These are phyloP conservation scores for Anguilla obscura DNA, from an alignment of 2,797 vertebrate species.

Conservation along the genomic window DNA sequence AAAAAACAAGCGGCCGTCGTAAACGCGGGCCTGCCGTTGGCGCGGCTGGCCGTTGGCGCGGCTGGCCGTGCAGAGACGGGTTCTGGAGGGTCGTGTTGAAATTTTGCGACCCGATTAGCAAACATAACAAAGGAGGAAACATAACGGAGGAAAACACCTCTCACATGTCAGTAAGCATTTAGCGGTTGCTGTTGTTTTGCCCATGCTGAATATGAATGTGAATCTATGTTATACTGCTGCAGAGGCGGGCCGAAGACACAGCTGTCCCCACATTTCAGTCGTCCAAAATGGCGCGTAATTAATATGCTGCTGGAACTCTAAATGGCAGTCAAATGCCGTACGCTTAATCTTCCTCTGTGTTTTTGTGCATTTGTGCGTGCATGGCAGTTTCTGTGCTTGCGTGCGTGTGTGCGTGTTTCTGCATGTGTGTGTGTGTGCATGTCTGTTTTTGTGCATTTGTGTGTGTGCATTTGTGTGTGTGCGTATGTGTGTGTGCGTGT, in stretches of 20 bases:
- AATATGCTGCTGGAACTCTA: neutral
- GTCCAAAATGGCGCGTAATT: neutral
- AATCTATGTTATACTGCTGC: neutral
- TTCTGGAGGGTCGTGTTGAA: neutral
- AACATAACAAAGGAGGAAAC: neutral
- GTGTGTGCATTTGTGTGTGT: neutral
- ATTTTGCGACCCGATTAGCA: neutral
- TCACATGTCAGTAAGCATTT: neutral
- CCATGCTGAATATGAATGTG: neutral
- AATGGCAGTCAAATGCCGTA: neutral
- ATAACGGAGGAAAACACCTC: neutral
- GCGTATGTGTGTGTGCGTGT: neutral
- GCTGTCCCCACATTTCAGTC: neutral
- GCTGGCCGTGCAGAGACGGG: neutral
- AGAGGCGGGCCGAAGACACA: neutral
- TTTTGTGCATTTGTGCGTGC: neutral
- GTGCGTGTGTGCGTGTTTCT: neutral
- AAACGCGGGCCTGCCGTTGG: neutral
- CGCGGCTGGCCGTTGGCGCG: neutral
- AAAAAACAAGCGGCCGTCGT: neutral
- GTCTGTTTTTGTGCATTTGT: neutral
- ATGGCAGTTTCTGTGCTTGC: neutral
- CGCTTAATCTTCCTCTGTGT: neutral
- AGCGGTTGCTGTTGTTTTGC: neutral
- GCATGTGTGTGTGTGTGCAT: neutral